phyloP scores from a whole-genome alignment of 2,797 vertebrate species.

The Arctocebus calabarensis region DNA sequence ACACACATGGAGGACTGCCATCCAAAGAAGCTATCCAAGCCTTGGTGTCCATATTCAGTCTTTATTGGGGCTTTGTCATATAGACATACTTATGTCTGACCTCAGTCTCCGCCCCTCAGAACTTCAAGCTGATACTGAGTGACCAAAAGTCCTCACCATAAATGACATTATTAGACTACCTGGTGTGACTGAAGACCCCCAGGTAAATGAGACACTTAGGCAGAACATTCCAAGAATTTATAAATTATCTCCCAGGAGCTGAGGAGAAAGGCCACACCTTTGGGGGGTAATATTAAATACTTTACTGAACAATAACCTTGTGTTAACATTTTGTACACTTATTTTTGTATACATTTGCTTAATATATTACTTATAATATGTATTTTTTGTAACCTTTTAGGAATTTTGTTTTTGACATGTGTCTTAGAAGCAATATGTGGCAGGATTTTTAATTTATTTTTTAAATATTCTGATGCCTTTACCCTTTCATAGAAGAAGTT shows the following conservation, averaged over 20 bases:
- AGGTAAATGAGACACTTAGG: neutral
- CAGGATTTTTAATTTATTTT: neutral
- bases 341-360: neutral
- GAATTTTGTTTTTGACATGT: neutral
- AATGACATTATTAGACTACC: neutral
- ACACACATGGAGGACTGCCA: neutral
- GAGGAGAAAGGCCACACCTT: neutral
- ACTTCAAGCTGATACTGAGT: neutral
- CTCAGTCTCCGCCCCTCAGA: neutral
- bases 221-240: neutral
- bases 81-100: neutral
- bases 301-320: neutral
- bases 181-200: neutral
- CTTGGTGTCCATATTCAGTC: neutral
- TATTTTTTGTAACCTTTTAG: neutral
- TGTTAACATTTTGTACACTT: neutral
- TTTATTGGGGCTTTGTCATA: neutral
- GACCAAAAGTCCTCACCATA: neutral
- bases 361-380: neutral
- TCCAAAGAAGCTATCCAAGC: neutral
- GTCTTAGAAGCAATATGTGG: neutral
- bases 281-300: neutral
- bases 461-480: slow-evolving; percentile 1
- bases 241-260: neutral
- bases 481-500: neutral